Conservation (phyloP, 2,888 invertebrate genomes). For the Atethmia centrago region DNA sequence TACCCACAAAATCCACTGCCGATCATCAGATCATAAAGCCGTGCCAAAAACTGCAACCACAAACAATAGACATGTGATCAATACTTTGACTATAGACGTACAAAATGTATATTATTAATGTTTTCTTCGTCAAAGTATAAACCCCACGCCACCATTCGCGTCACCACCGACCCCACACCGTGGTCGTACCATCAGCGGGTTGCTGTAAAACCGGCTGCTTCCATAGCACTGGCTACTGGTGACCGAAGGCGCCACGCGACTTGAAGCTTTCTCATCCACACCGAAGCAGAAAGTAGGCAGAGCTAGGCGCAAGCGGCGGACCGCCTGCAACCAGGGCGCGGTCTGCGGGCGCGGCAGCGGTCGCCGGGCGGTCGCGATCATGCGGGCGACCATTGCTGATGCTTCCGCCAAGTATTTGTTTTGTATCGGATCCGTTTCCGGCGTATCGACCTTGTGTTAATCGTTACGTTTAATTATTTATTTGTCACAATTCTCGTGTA, state of each 20-base stretch:
- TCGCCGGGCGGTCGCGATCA: constrained; percentile 73
- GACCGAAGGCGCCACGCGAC: constrained; percentile 81
- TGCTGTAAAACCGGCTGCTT: constrained; percentile 83
- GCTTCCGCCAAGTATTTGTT: constrained; percentile 82
- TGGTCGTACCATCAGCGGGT: constrained; percentile 84
- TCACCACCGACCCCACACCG: constrained; percentile 67
- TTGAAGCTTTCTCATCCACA: constrained; percentile 72
- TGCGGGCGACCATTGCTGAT: constrained; percentile 72
- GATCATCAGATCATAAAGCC: constrained; percentile 46
- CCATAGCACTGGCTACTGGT: constrained; percentile 79
- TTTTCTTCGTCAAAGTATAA: constrained; percentile 30
- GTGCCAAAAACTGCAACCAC: constrained; percentile 45
- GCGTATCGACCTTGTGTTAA: constrained; percentile 76
- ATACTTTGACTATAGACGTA: constrained; percentile 26
- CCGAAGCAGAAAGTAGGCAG: constrained; percentile 81
- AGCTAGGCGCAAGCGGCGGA: constrained; percentile 73
- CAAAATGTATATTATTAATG: background rate
- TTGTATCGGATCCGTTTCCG: constrained; percentile 77
- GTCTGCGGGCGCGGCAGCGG: constrained; percentile 63
- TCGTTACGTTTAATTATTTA: constrained; percentile 37
- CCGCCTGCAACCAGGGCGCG: constrained; percentile 64
- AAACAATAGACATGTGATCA: constrained; percentile 26
- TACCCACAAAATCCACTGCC: constrained; percentile 55
- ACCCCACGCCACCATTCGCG: constrained; percentile 19
- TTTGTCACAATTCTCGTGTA: background rate